These are phyloP conservation scores for Vanessa tameamea DNA, from an alignment of 1,140 invertebrate genomes.

Conservation along the genomic window DNA sequence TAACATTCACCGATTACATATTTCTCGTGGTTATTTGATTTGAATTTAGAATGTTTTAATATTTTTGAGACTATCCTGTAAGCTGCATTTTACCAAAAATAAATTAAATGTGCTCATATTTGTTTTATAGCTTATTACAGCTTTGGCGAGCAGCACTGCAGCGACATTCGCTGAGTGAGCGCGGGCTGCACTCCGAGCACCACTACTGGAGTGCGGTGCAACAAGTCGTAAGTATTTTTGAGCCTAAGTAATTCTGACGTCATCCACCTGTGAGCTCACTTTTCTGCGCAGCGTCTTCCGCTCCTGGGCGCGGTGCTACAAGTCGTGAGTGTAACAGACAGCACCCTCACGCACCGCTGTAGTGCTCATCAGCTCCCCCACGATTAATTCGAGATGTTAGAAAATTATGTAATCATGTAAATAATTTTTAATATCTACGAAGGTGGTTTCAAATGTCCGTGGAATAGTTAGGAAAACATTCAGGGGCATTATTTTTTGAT, in stretches of 20 bases:
- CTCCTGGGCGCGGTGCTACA: not conserved
- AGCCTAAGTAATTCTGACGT: not conserved
- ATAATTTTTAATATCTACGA: no score
- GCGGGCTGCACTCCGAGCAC: conserved; percentile 86
- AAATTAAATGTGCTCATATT: not conserved
- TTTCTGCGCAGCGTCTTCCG: not conserved
- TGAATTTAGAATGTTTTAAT: not conserved
- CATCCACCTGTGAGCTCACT: not conserved
- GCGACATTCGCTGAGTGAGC: conserved; percentile 49
- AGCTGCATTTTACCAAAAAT: not conserved
- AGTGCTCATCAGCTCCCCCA: not conserved
- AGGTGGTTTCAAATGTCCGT: no score
- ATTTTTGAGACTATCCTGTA: no score
- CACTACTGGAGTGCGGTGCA: conserved; percentile 95
- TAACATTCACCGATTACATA: no score
- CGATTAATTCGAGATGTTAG: not conserved
- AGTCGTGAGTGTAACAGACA: not conserved
- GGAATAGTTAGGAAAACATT: no score
- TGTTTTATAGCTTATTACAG: conserved; percentile 54
- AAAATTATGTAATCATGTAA: not conserved
- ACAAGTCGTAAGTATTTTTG: conserved; percentile 85
- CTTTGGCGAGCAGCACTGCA: conserved; percentile 66
- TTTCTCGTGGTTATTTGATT: no score
- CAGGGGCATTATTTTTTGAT: no score
- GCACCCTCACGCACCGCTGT: not conserved